Percentiles rank a stretch among this genome's conserved stretches.
Conservation (phyloP, 2,888 invertebrate species). For the Caradrina clavipalpis region DNA sequence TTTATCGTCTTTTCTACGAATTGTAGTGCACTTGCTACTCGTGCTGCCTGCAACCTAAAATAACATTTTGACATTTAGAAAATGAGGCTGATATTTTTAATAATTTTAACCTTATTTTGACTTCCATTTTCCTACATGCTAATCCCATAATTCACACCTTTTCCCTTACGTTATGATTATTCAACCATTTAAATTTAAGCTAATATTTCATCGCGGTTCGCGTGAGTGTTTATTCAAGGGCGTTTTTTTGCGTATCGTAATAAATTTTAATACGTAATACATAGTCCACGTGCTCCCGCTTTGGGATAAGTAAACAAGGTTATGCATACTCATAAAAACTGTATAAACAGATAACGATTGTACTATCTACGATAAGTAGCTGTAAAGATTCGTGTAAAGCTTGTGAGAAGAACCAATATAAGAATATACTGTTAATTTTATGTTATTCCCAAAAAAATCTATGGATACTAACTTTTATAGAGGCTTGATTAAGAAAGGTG, state of each 20-base stretch:
- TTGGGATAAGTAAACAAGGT: constrained; percentile 29
- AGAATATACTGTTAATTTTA: constrained; percentile 1
- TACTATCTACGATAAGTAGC: constrained; percentile 8
- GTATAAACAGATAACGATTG: constrained; percentile 13
- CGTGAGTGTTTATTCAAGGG: constrained; percentile 29
- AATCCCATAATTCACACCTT: background rate
- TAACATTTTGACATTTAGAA: background rate
- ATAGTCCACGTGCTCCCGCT: constrained; percentile 27
- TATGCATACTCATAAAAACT: constrained; percentile 15
- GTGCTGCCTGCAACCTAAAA: background rate
- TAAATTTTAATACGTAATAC: constrained; percentile 30
- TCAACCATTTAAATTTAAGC: constrained; percentile 35
- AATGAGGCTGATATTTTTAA: background rate
- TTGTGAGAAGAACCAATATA: constrained; percentile 16
- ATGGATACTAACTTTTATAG: background rate
- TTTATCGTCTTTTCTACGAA: constrained; percentile 4
- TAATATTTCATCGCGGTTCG: constrained; percentile 18
- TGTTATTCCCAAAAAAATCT: background rate
- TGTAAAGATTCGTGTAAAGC: constrained; percentile 3
- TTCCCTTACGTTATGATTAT: constrained; percentile 9
- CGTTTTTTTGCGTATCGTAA: constrained; percentile 31
- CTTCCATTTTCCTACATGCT: background rate
- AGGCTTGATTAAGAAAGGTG: no score
- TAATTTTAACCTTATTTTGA: background rate
- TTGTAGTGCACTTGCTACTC: background rate